phyloP scores from a whole-genome alignment of 2,888 invertebrate species.

The Macroteleia sp. region DNA sequence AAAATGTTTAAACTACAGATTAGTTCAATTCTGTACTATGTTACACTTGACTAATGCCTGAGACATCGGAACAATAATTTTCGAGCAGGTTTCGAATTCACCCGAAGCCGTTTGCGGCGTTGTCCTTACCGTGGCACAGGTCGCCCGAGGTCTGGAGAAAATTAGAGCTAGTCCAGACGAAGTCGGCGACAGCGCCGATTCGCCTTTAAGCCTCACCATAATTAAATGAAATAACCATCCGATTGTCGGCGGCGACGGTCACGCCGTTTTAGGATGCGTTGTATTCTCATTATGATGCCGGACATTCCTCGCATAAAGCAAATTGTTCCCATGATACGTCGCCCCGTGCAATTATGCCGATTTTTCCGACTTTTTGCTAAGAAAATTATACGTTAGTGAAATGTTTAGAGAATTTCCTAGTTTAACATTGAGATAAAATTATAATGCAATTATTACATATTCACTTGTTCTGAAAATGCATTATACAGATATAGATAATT shows the following conservation, averaged over 20 bases:
- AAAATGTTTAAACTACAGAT: too few relatives aligned
- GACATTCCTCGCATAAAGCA: conserved; percentile 7
- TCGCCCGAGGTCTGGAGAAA: conserved; percentile 27
- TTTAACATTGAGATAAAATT: too few relatives aligned
- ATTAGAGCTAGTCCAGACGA: conserved; percentile 35
- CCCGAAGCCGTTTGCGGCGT: conserved; percentile 13
- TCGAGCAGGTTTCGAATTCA: background rate
- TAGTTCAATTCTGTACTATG: too few relatives aligned
- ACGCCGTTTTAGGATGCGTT: background rate
- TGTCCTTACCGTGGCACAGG: conserved; percentile 20
- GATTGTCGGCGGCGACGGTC: too few relatives aligned
- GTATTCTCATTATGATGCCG: conserved; percentile 8
- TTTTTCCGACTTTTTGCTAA: background rate
- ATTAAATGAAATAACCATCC: too few relatives aligned
- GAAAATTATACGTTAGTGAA: too few relatives aligned
- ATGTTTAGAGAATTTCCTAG: too few relatives aligned
- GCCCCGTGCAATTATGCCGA: background rate
- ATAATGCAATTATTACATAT: too few relatives aligned
- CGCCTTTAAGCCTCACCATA: conserved; percentile 22
- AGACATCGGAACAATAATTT: conserved; percentile 11
- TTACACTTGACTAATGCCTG: background rate
- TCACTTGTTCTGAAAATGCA: too few relatives aligned
- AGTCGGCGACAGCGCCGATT: conserved; percentile 34
- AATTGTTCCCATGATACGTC: too few relatives aligned
- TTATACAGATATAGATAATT: too few relatives aligned